phyloP scores from a whole-genome alignment of 2,888 invertebrate species.

The Ormyrus nitidulus region DNA sequence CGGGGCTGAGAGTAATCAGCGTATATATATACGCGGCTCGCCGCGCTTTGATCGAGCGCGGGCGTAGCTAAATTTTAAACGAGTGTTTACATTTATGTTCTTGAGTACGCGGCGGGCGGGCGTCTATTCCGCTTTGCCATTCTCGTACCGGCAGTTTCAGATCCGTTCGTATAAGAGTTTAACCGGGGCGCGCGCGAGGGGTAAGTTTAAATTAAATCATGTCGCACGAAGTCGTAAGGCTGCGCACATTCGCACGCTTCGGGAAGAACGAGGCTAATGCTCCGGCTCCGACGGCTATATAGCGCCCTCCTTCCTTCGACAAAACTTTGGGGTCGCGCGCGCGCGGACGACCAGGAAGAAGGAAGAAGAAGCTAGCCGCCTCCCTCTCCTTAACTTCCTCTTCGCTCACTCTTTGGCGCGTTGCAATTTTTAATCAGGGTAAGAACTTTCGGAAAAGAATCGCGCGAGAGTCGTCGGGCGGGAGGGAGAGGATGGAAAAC shows the following conservation, averaged over 20 bases:
- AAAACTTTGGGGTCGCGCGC: not conserved
- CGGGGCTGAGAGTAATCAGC: too few relatives aligned
- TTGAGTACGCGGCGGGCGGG: slow-evolving; percentile 2
- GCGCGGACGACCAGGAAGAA: not conserved
- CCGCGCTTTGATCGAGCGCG: slow-evolving; percentile 8
- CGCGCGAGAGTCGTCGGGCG: too few relatives aligned
- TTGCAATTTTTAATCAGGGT: slow-evolving; percentile 55
- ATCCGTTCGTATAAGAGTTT: slow-evolving; percentile 27
- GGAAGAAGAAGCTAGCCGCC: not conserved
- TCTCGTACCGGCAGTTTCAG: not conserved
- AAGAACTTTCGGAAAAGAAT: slow-evolving; percentile 40
- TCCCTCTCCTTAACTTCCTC: slow-evolving; percentile 9
- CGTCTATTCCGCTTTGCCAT: not conserved
- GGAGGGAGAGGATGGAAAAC: not conserved
- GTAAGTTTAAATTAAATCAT: slow-evolving; percentile 70
- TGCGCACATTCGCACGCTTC: slow-evolving; percentile 40
- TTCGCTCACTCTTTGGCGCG: not conserved
- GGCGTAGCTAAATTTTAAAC: slow-evolving; percentile 35
- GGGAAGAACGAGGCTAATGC: slow-evolving; percentile 34
- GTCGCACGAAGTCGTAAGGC: slow-evolving; percentile 58
- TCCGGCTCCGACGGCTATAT: not conserved
- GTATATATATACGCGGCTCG: not conserved
- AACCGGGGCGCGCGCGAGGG: slow-evolving; percentile 45
- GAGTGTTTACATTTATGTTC: slow-evolving; percentile 36
- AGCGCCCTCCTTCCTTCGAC: too few relatives aligned